Conservation (phyloP, 2,113 vertebrate genomes). For the Sapajus apella region DNA sequence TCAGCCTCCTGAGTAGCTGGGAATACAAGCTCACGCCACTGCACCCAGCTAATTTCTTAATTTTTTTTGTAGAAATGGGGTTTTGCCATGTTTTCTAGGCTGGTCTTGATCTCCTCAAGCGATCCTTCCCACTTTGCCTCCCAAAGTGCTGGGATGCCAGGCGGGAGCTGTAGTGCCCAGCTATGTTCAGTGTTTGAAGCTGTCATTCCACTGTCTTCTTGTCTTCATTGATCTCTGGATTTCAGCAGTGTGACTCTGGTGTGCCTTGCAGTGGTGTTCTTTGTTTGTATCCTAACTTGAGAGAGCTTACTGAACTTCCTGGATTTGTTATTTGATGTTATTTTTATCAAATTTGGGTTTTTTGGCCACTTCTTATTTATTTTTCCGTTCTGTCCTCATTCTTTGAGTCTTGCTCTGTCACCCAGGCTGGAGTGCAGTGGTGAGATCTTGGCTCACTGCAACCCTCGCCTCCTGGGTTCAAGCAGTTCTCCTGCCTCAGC, state of each 20-base stretch:
- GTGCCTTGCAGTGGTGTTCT: background rate
- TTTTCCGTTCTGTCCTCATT: background rate
- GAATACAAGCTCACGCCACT: too few relatives aligned
- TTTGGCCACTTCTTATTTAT: background rate
- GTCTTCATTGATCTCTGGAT: background rate
- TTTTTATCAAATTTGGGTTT: background rate
- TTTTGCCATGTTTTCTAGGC: too few relatives aligned
- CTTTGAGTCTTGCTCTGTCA: background rate
- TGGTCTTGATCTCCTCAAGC: too few relatives aligned
- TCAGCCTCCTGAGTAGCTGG: too few relatives aligned
- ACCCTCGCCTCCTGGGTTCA: too few relatives aligned
- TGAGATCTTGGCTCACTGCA: rapidly evolving
- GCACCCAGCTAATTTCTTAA: too few relatives aligned
- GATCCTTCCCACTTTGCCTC: too few relatives aligned
- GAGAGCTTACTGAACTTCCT: background rate
- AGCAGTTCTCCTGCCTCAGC: too few relatives aligned
- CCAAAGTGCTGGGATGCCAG: too few relatives aligned
- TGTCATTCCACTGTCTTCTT: background rate
- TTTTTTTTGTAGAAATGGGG: too few relatives aligned
- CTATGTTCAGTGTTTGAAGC: background rate
- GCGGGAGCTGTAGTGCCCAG: too few relatives aligned
- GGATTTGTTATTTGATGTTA: background rate
- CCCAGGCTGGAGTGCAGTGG: too few relatives aligned
- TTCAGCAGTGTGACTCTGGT: background rate
- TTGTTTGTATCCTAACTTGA: background rate